Conservation (phyloP, 2,888 invertebrate species). For the Aspidiotus rigidus region DNA sequence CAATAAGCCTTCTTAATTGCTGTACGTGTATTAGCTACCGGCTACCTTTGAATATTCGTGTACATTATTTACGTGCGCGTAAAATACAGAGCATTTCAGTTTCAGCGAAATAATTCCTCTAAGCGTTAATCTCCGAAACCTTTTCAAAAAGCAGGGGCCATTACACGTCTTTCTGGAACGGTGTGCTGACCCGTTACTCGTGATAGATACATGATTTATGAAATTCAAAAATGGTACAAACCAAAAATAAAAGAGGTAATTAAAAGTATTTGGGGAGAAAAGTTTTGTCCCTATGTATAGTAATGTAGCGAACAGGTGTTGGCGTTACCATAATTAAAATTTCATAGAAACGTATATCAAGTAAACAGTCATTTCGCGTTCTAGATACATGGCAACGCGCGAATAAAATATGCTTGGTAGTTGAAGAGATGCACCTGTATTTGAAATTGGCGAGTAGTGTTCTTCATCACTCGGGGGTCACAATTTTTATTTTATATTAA, state of each 20-base stretch:
- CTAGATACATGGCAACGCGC: no score
- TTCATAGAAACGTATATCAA: neutral
- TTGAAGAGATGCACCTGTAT: no score
- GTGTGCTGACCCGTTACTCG: neutral
- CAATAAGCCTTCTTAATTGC: constrained; percentile 4
- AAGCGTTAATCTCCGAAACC: neutral
- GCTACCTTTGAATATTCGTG: neutral
- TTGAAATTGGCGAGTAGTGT: no score
- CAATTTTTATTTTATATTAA: no score
- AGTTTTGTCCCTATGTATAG: neutral
- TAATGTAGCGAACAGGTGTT: neutral
- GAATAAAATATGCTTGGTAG: no score
- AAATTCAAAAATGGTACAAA: neutral
- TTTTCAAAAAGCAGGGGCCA: neutral
- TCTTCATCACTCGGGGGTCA: no score
- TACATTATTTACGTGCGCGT: neutral
- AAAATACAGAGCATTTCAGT: no score
- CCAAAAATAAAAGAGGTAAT: constrained; percentile 4
- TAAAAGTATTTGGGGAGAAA: neutral
- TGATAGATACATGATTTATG: constrained; percentile 2
- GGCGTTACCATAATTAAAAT: constrained; percentile 2
- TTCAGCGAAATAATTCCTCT: no score
- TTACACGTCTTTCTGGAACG: neutral
- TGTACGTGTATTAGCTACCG: neutral
- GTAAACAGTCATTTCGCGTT: neutral